A percentile compares a stretch with the other conserved stretches of the same genome.
Evolutionary conservation across 2,113 vertebrate species (phyloP).

Genomic region (Coptodon rendalli): DNA sequence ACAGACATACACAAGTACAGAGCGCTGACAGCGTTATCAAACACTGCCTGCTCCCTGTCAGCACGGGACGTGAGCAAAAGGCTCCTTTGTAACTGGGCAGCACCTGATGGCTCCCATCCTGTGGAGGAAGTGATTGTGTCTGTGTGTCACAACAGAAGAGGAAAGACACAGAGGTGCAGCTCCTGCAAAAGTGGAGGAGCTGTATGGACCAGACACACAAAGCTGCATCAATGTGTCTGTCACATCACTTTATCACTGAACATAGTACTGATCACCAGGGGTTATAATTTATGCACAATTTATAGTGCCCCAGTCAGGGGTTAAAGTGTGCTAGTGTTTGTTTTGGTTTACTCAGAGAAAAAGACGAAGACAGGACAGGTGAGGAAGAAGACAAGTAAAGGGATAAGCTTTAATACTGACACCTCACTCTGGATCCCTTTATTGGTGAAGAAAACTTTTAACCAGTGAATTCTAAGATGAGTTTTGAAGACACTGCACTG

Average conservation of each 20-base stretch:
- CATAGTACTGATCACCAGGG: neutral
- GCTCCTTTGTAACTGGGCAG: neutral
- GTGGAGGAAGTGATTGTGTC: slow-evolving; percentile 45
- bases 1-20: neutral
- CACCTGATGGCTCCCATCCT: neutral
- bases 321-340: neutral
- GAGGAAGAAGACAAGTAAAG: neutral
- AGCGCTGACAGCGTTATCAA: neutral
- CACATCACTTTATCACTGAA: neutral
- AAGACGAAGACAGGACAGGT: neutral
- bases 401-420: neutral
- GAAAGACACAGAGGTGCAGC: neutral
- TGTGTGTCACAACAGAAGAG: neutral
- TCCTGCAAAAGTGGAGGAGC: neutral
- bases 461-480: neutral
- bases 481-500: neutral
- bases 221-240: slow-evolving; percentile 19
- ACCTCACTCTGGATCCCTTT: neutral
- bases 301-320: neutral
- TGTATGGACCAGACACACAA: slow-evolving; percentile 2
- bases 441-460: neutral
- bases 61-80: neutral
- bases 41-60: neutral
- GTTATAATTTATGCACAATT: neutral
- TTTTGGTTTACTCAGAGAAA: neutral